phyloP scores from a whole-genome alignment of 2,113 vertebrate genomes.

The Phoxinus phoxinus region DNA sequence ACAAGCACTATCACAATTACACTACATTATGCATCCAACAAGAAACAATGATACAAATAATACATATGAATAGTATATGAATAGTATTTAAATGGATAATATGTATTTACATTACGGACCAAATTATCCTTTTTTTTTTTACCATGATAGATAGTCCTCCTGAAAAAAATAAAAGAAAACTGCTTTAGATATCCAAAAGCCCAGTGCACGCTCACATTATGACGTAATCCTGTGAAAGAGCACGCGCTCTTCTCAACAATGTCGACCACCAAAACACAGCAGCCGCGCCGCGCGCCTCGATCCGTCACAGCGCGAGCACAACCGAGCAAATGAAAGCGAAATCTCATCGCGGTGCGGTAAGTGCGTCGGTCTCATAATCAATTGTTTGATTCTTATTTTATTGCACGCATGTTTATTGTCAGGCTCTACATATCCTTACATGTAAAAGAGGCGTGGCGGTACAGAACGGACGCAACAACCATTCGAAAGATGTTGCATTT shows the following conservation, averaged over 20 bases:
- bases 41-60: not conserved
- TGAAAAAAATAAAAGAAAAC: not conserved
- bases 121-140: not conserved
- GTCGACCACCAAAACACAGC: conserved; percentile 48
- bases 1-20: too few species aligned
- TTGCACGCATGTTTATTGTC: not conserved
- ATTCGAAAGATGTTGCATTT: conserved; percentile 30
- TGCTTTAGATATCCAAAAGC: not conserved
- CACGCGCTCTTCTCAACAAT: conserved; percentile 51
- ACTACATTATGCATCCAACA: not conserved
- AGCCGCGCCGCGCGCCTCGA: conserved; percentile 23
- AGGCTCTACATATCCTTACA: not conserved
- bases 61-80: not conserved
- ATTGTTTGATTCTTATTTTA: not conserved
- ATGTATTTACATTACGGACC: not conserved
- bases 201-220: conserved; percentile 40
- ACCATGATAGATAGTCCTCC: not conserved
- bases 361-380: not conserved
- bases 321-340: conserved; percentile 29
- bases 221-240: conserved; percentile 54
- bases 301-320: not conserved
- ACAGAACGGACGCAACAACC: conserved; percentile 29
- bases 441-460: conserved; percentile 40
- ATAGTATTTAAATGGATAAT: not conserved
- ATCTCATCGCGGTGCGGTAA: not conserved